phyloP scores from a whole-genome alignment of 2,113 vertebrate species.

The Percopsis transmontana region DNA sequence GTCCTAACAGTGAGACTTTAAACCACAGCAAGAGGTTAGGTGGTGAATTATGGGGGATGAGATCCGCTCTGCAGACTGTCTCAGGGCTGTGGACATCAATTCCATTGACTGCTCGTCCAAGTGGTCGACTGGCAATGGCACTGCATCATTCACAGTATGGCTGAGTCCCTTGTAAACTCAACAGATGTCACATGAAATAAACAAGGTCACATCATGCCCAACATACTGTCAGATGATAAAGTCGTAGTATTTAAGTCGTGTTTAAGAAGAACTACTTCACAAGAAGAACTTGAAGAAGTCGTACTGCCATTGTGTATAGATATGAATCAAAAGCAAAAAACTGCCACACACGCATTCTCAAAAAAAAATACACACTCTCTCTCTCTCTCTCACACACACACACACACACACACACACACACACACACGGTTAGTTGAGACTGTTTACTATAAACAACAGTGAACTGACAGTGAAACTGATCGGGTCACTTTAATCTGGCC shows the following conservation, averaged over 20 bases:
- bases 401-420: neutral
- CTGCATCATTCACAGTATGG: conserved; percentile 1
- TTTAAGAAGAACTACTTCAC: too few relatives aligned
- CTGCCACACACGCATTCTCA: too few relatives aligned
- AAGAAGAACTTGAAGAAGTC: too few relatives aligned
- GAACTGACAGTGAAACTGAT: neutral
- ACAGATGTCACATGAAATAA: neutral
- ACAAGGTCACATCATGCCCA: neutral
- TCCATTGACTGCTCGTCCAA: conserved; percentile 3
- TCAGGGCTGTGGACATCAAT: conserved; percentile 15
- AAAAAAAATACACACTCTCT: too few relatives aligned
- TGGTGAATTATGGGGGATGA: conserved; percentile 17
- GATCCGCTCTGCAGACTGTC: conserved; percentile 4
- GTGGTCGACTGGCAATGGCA: conserved; percentile 18
- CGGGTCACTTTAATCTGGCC: conserved; percentile 27
- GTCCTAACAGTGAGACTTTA: neutral
- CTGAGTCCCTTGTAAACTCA: neutral
- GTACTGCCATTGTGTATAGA: too few relatives aligned
- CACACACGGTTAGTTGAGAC: neutral
- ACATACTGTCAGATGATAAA: neutral
- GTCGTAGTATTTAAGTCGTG: too few relatives aligned
- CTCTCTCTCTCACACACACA: too few relatives aligned
- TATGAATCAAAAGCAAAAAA: too few relatives aligned
- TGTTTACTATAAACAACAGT: neutral
- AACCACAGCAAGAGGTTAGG: conserved; percentile 6